phyloP scores from a whole-genome alignment of 1,140 invertebrate species.

The Branchinecta lynchi region DNA sequence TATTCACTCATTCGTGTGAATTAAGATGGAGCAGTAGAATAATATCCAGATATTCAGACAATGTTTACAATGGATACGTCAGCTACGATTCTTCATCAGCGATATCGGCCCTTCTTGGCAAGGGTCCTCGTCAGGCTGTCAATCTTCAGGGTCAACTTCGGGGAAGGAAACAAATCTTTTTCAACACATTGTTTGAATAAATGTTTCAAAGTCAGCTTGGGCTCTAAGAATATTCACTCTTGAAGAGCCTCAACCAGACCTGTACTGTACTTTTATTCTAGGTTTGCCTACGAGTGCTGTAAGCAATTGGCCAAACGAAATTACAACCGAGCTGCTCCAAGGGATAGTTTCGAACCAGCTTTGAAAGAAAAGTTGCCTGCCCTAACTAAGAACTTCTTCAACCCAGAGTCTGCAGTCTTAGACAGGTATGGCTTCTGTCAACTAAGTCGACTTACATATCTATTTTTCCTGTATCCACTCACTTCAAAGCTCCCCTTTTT shows the following conservation, averaged over 20 bases:
- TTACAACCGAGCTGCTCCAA: not conserved
- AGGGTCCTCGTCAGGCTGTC: no score
- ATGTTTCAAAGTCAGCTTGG: no score
- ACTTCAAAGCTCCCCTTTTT: not conserved
- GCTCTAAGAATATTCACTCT: no score
- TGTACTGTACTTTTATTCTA: not conserved
- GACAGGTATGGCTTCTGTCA: not conserved
- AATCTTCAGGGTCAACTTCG: no score
- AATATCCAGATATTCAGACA: no score
- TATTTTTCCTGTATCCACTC: not conserved
- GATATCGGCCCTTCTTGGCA: no score
- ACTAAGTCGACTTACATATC: not conserved
- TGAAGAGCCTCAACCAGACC: not conserved
- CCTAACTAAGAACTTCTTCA: not conserved
- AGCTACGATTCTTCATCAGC: no score
- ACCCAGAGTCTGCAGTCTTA: not conserved
- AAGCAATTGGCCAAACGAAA: not conserved
- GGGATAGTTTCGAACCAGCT: not conserved
- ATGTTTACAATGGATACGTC: no score
- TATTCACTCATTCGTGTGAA: no score
- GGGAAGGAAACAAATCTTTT: no score
- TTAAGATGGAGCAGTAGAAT: no score
- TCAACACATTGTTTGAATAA: no score
- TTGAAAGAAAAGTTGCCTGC: constrained; percentile 3
- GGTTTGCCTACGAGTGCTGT: constrained; percentile 16